These are phyloP conservation scores for Ormyrus labotus DNA, from an alignment of 2,888 invertebrate genomes.

Conservation along the genomic window DNA sequence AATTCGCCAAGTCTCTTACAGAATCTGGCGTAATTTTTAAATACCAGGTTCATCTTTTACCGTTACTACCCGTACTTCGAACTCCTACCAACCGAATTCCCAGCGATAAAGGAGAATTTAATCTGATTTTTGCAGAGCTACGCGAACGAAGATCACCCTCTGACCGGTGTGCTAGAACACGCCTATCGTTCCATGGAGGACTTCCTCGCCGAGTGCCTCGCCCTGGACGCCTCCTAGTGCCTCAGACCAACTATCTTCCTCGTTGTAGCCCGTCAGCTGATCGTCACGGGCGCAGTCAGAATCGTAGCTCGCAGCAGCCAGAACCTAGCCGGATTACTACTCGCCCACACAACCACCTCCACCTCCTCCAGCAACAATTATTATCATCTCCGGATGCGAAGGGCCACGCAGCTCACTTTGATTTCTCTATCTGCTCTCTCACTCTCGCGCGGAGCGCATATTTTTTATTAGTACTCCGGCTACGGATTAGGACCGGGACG, in stretches of 20 bases:
- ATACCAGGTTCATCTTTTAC: constrained; percentile 84
- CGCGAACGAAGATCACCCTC: constrained; percentile 92
- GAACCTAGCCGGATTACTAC: constrained; percentile 19
- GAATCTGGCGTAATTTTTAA: constrained; percentile 92
- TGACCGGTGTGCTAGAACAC: constrained; percentile 91
- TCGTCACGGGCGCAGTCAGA: neutral
- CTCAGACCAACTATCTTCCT: constrained; percentile 66
- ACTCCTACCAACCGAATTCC: too few species aligned
- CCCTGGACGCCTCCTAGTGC: constrained; percentile 83
- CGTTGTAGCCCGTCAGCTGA: constrained; percentile 4
- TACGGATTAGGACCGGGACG: neutral
- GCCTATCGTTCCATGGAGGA: constrained; percentile 95
- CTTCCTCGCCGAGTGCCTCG: constrained; percentile 93
- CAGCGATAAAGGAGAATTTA: too few species aligned
- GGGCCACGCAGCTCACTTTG: neutral
- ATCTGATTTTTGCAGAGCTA: constrained; percentile 82
- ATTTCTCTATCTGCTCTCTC: neutral
- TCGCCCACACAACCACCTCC: neutral
- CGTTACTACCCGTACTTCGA: too few species aligned
- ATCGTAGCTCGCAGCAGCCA: neutral
- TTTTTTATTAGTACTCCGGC: constrained; percentile 13
- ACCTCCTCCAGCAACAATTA: too few species aligned
- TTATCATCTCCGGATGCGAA: neutral
- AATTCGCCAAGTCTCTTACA: constrained; percentile 91
- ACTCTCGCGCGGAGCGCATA: constrained; percentile 10